Base-by-base conservation (phyloP, 2,888 invertebrate genomes). In the Lydus trimaculatus region DNA sequence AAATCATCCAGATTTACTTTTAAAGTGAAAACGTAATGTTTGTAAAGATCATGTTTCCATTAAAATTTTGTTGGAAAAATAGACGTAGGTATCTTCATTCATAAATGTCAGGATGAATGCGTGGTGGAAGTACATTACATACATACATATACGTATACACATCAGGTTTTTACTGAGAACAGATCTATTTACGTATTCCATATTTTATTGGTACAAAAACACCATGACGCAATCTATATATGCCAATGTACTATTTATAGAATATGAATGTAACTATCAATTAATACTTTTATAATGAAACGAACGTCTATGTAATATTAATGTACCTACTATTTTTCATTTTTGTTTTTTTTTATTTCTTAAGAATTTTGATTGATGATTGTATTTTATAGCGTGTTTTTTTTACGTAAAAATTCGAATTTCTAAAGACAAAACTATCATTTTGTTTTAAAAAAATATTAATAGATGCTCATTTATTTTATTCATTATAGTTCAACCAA, bases 41-140 rank as follows among this genome's bases (percentile, higher is more conserved):
- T 39, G 39, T 6, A 43, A 43, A 43, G n/a, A 17, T 43, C 43
- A 8, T 17, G 20, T 48, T 48, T 48, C 20, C 20, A 48, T 48
- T 48, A 48, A 20, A 5, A 48, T 48, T 48, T 25, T 56, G 4
- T 4, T 58, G 31, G 52, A 61, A 61, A 65, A 61, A 61, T 33
- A 36, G 58, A 62, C 31, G 68, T 68, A 61, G 66, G 64, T 66
- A 67, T 70, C 70, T 72, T 69, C 72, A 72, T 72, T 72, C 72
- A 72, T 72, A 72, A 72, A 72, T 72, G 72, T 72, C 72, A n/a
- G 69, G 72, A 69, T 72, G 72, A 72, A 72, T 72, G 72, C 72
- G 63, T 63, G 67, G 63, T 63, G 67, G 63, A 48, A 20, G 20
- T 48, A 20, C 9, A n/a, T 7, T 17, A 13, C 13, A 36, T 31